Conservation (phyloP, 2,888 invertebrate genomes). For the Vandiemenella viatica region DNA sequence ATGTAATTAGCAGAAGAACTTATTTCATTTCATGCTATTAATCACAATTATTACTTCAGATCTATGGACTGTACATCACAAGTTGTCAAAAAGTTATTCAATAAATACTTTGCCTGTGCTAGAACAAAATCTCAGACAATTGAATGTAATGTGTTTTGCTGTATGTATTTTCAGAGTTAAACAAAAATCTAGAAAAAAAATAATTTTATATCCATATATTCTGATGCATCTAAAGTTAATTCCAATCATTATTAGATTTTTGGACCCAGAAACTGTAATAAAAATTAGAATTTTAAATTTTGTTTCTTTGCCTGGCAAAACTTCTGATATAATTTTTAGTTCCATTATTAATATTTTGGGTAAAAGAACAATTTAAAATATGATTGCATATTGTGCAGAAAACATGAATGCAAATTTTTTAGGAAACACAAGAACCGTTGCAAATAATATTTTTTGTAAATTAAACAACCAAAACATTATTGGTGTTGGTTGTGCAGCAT, state of each 20-base stretch:
- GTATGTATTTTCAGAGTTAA: slow-evolving; percentile 1
- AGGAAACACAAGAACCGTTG: slow-evolving; percentile 2
- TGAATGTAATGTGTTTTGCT: not conserved
- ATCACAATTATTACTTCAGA: not conserved
- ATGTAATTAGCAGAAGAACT: not conserved
- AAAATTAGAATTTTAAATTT: too few relatives aligned
- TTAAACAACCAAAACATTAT: slow-evolving; percentile 9
- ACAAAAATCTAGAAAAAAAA: too few relatives aligned
- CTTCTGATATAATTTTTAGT: not conserved
- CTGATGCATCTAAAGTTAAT: not conserved
- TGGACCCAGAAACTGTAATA: not conserved
- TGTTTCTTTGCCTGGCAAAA: too few relatives aligned
- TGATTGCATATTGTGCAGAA: not conserved
- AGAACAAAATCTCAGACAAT: too few relatives aligned
- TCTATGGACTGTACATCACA: not conserved
- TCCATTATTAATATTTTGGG: not conserved
- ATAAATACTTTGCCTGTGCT: not conserved
- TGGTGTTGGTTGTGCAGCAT: slow-evolving; percentile 22
- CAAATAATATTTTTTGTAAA: slow-evolving; percentile 1
- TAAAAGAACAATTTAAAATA: not conserved
- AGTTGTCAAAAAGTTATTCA: too few relatives aligned
- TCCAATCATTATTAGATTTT: not conserved
- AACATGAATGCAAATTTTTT: slow-evolving; percentile 3
- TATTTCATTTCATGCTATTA: too few relatives aligned
- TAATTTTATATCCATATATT: too few relatives aligned